Evolutionary conservation across 2,888 invertebrate genomes (phyloP).

Genomic region (Drosophila koepferae): DNA sequence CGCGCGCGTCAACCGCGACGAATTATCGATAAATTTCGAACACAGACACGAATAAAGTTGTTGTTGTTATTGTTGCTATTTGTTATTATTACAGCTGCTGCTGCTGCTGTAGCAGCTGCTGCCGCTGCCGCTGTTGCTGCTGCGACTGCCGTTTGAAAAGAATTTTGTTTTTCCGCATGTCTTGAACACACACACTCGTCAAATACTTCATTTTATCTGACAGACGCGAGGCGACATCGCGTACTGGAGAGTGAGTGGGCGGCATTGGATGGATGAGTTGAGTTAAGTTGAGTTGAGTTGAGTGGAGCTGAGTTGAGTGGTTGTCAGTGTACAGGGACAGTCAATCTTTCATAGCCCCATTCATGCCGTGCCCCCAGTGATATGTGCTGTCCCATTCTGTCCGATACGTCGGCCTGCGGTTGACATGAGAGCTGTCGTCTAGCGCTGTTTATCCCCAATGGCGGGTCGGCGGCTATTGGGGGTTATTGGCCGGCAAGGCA

Average conservation of each 20-base stretch:
- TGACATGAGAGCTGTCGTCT: slow-evolving; percentile 71
- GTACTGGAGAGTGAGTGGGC: slow-evolving; percentile 14
- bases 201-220: slow-evolving; percentile 78
- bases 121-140: slow-evolving; percentile 34
- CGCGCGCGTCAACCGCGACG: slow-evolving; percentile 34
- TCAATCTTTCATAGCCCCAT: slow-evolving; percentile 49
- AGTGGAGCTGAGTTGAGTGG: slow-evolving; percentile 48
- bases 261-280: slow-evolving; percentile 32
- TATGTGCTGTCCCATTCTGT: slow-evolving; percentile 27
- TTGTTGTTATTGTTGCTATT: slow-evolving; percentile 57
- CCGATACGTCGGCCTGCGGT: slow-evolving; percentile 63
- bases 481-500: slow-evolving; percentile 76
- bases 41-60: slow-evolving; percentile 65
- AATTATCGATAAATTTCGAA: slow-evolving; percentile 76
- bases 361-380: slow-evolving; percentile 14
- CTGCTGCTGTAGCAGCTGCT: slow-evolving; percentile 37
- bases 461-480: slow-evolving; percentile 45
- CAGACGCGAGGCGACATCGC: slow-evolving; percentile 57
- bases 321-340: slow-evolving; percentile 51
- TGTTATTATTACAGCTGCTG: slow-evolving; percentile 35
- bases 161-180: slow-evolving; percentile 68
- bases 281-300: slow-evolving; percentile 26
- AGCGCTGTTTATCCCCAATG: slow-evolving; percentile 43
- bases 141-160: slow-evolving; percentile 54
- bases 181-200: slow-evolving; percentile 36